Percentiles rank a stretch among this genome's conserved stretches.
Evolutionary conservation across 2,797 vertebrate genomes (phyloP).

Genomic region (Macroramphosus scolopax): DNA sequence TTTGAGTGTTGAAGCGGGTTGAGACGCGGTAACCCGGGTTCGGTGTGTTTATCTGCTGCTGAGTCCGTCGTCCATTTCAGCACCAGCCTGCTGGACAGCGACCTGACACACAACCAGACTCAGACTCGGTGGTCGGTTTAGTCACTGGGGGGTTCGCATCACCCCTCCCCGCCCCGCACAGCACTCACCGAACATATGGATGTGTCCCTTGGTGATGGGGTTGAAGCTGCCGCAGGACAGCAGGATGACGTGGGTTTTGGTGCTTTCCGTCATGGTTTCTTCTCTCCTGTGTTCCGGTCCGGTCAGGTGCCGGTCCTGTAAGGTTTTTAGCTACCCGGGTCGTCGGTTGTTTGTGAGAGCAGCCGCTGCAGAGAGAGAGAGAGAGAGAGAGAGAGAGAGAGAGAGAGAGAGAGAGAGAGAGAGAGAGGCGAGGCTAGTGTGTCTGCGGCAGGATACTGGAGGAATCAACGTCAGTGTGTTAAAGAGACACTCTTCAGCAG

Average conservation of each 20-base stretch:
- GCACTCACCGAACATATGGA: constrained; percentile 96
- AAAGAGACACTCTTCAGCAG: constrained; percentile 1
- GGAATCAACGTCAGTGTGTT: constrained; percentile 8
- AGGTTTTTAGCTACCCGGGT: not conserved
- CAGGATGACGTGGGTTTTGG: constrained; percentile 93
- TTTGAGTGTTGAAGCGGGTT: too few relatives aligned
- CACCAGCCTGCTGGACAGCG: too few relatives aligned
- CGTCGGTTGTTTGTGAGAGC: constrained; percentile 9
- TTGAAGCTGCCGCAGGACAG: constrained; percentile 97
- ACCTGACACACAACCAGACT: too few relatives aligned
- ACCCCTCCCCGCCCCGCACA: not conserved
- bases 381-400: not conserved
- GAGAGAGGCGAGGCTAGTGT: not conserved
- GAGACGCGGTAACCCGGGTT: too few relatives aligned
- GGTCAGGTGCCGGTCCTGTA: constrained; percentile 23
- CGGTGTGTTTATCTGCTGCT: too few relatives aligned
- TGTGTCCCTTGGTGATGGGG: constrained; percentile 94
- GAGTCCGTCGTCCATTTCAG: too few relatives aligned
- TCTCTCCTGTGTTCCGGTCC: constrained; percentile 7
- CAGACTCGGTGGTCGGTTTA: too few relatives aligned
- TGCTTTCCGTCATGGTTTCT: constrained; percentile 86
- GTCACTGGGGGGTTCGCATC: too few relatives aligned
- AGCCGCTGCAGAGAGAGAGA: not conserved
- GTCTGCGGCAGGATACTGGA: constrained; percentile 19
- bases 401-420: not conserved